These are phyloP conservation scores for Pterostichus niger DNA, from an alignment of 2,888 invertebrate species.

Conservation along the genomic window DNA sequence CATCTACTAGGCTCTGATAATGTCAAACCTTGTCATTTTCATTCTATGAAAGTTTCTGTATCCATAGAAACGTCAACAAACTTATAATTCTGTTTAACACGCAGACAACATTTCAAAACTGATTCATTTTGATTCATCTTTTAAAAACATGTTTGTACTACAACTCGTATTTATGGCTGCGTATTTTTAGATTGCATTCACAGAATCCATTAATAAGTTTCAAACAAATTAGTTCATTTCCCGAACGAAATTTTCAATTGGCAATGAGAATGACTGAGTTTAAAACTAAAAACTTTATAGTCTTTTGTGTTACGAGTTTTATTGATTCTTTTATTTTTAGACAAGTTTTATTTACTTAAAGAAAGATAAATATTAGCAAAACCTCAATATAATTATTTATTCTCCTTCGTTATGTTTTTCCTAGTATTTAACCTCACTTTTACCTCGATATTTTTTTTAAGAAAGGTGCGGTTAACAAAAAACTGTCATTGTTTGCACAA, in stretches of 20 bases:
- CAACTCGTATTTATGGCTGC: conserved; percentile 1
- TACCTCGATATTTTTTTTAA: conserved; percentile 7
- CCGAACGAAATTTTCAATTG: conserved; percentile 38
- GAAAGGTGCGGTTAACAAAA: conserved; percentile 1
- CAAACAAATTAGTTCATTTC: conserved; percentile 48
- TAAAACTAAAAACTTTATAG: background rate
- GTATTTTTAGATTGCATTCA: conserved; percentile 40
- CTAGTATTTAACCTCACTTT: conserved; percentile 31
- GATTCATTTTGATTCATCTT: conserved; percentile 43
- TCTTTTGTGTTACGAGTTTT: background rate
- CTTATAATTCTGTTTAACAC: conserved; percentile 21
- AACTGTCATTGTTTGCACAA: conserved; percentile 27
- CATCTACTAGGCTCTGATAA: background rate
- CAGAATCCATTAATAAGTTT: conserved; percentile 42
- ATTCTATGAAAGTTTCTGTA: conserved; percentile 2
- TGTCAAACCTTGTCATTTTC: background rate
- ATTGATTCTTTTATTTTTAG: background rate
- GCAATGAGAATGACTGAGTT: conserved; percentile 13
- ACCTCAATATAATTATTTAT: conserved; percentile 12
- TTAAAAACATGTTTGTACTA: conserved; percentile 44
- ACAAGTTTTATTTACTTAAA: too few species aligned
- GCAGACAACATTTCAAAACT: conserved; percentile 12
- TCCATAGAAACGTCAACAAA: conserved; percentile 35
- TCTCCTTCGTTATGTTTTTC: background rate
- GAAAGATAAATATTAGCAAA: background rate